phyloP scores from a whole-genome alignment of 1,140 invertebrate species.

The Drosophila novamexicana region DNA sequence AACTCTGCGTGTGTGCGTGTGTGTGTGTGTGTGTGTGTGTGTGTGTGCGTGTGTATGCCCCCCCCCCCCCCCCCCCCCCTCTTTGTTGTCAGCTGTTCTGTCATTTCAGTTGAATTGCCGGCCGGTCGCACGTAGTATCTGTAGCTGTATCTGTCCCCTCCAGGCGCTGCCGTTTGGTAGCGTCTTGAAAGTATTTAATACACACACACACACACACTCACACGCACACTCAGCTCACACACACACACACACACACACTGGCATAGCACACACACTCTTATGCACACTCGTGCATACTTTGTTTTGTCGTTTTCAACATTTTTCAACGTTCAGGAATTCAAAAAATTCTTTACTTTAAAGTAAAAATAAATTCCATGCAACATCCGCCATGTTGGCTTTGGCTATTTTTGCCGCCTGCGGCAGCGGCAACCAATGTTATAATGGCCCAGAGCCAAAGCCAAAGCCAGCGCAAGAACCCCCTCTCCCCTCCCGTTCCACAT shows the following conservation, averaged over 20 bases:
- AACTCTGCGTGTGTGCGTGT: slow-evolving; percentile 8
- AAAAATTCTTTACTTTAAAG: slow-evolving; percentile 74
- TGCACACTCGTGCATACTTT: slow-evolving; percentile 48
- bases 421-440: slow-evolving; percentile 42
- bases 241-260: slow-evolving; percentile 7
- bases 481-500: background rate
- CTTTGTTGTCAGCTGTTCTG: slow-evolving; percentile 53
- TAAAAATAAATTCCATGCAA: slow-evolving; percentile 77
- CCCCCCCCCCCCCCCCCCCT: background rate
- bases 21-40: slow-evolving; percentile 13
- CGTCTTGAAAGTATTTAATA: slow-evolving; percentile 52
- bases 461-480: background rate
- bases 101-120: slow-evolving; percentile 56
- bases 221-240: background rate
- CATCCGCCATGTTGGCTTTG: slow-evolving; percentile 70
- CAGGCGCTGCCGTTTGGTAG: slow-evolving; percentile 33
- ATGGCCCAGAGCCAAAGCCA: slow-evolving; percentile 49
- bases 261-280: slow-evolving; percentile 4
- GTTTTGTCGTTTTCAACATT: slow-evolving; percentile 68
- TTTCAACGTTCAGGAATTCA: slow-evolving; percentile 73
- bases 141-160: slow-evolving; percentile 28
- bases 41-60: slow-evolving; percentile 9
- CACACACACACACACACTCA: slow-evolving; percentile 10
- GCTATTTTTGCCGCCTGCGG: slow-evolving; percentile 60
- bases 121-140: slow-evolving; percentile 34